These are phyloP conservation scores for Agrotis clavis DNA, from an alignment of 2,888 invertebrate genomes.

Conservation along the genomic window DNA sequence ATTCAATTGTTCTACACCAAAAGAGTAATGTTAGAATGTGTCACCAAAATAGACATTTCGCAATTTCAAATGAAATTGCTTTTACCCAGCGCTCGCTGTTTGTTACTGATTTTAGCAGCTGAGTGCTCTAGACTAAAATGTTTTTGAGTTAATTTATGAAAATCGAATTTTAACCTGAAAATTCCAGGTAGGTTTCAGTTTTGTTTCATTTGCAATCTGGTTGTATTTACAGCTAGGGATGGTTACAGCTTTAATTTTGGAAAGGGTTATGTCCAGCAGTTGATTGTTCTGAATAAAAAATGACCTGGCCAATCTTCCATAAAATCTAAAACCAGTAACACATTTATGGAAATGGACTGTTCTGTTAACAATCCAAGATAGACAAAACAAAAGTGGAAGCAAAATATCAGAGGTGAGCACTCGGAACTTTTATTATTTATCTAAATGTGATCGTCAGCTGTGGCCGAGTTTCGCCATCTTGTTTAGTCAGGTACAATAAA, in stretches of 20 bases:
- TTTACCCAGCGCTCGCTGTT: constrained; percentile 13
- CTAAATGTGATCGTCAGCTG: constrained; percentile 7
- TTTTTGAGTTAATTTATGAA: constrained; percentile 19
- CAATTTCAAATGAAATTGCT: constrained; percentile 18
- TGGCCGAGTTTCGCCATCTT: constrained; percentile 13
- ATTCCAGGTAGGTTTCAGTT: not conserved
- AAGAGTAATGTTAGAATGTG: constrained; percentile 24
- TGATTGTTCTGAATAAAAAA: constrained; percentile 8
- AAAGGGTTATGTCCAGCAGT: not conserved
- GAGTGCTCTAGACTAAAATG: constrained; percentile 29
- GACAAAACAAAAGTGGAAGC: not conserved
- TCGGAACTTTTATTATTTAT: not conserved
- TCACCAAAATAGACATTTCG: not conserved
- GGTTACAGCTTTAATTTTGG: constrained; percentile 10
- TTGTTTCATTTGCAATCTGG: not conserved
- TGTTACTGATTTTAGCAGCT: constrained; percentile 22
- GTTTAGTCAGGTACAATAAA: constrained; percentile 49
- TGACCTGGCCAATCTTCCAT: not conserved
- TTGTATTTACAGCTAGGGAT: not conserved
- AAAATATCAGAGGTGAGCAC: not conserved
- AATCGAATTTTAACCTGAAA: not conserved
- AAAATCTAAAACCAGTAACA: not conserved
- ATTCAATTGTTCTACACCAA: constrained; percentile 43
- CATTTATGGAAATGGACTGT: not conserved
- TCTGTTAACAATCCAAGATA: not conserved